Percentiles rank a stretch among this genome's conserved stretches.
Evolutionary conservation across 2,797 vertebrate genomes (phyloP).

Genomic region (Catamblyrhynchus diadema): DNA sequence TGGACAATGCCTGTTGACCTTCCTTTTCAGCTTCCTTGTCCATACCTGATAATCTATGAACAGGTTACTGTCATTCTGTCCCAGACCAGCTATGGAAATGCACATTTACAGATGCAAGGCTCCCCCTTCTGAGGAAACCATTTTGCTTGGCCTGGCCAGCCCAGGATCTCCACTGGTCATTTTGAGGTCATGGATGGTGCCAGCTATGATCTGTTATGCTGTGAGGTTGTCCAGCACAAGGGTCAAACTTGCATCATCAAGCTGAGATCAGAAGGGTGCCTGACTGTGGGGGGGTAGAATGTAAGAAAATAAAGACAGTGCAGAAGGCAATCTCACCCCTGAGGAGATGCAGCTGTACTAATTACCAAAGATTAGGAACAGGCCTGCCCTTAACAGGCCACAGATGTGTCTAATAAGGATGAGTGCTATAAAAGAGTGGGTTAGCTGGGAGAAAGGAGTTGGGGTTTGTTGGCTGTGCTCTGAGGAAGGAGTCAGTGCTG

Average conservation of each 20-base stretch:
- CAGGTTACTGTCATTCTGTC: accelerated
- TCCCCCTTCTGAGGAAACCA: not conserved
- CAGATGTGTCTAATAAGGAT: too few species aligned
- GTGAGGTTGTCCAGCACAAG: not conserved
- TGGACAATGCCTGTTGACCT: not conserved
- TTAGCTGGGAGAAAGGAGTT: too few species aligned
- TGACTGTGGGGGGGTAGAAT: not conserved
- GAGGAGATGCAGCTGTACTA: too few species aligned
- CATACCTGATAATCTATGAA: not conserved
- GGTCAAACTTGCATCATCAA: not conserved
- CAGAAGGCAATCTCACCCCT: too few species aligned
- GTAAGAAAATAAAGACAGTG: too few species aligned
- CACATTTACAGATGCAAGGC: not conserved
- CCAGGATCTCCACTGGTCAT: not conserved
- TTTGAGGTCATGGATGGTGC: not conserved
- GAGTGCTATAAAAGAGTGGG: too few species aligned
- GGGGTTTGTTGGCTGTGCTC: too few species aligned
- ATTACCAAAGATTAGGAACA: too few species aligned
- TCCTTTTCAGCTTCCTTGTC: not conserved
- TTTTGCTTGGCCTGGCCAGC: not conserved
- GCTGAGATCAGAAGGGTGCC: not conserved
- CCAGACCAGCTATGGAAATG: not conserved
- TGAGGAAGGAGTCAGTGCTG: too few species aligned
- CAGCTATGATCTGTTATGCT: not conserved
- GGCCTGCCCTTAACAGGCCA: too few species aligned